Percentiles rank a stretch among this genome's conserved stretches.
These are phyloP conservation scores for Acanthopagrus latus DNA, from an alignment of 2,797 vertebrate genomes.

Conservation along the genomic window DNA sequence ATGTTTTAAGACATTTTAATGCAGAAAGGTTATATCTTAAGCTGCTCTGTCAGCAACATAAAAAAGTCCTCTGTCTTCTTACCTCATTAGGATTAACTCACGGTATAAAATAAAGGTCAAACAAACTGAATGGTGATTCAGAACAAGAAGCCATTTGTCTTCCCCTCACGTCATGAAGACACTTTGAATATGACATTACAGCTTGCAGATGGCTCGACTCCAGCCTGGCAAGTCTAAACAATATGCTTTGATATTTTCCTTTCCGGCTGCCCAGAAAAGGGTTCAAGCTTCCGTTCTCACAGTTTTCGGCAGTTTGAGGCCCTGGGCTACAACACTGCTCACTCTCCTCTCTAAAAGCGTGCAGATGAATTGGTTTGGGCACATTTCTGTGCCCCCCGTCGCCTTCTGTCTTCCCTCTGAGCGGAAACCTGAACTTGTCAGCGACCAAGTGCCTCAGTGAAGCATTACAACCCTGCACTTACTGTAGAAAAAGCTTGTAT, in stretches of 20 bases:
- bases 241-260: slow-evolving; percentile 52
- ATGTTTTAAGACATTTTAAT: too few relatives aligned
- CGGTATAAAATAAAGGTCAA: slow-evolving; percentile 14
- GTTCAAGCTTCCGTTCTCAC: slow-evolving; percentile 35
- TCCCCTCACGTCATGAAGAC: slow-evolving; percentile 18
- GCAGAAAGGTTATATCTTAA: neutral
- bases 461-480: slow-evolving; percentile 59
- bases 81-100: neutral
- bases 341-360: slow-evolving; percentile 14
- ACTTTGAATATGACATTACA: slow-evolving; percentile 33
- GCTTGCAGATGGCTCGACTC: slow-evolving; percentile 25
- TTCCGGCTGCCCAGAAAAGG: slow-evolving; percentile 45
- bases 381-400: slow-evolving; percentile 9
- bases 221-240: slow-evolving; percentile 38
- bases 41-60: neutral
- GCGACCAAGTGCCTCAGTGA: slow-evolving; percentile 28
- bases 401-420: slow-evolving; percentile 23
- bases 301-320: slow-evolving; percentile 38
- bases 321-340: slow-evolving; percentile 20
- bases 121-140: slow-evolving; percentile 3
- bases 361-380: slow-evolving; percentile 36
- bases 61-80: neutral
- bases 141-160: slow-evolving; percentile 6
- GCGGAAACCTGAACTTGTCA: slow-evolving; percentile 52
- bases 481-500: slow-evolving; percentile 67